A percentile compares a stretch with the other conserved stretches of the same genome.
Conservation (phyloP, 2,888 invertebrate species). For the Omphaloscelis lunosa region DNA sequence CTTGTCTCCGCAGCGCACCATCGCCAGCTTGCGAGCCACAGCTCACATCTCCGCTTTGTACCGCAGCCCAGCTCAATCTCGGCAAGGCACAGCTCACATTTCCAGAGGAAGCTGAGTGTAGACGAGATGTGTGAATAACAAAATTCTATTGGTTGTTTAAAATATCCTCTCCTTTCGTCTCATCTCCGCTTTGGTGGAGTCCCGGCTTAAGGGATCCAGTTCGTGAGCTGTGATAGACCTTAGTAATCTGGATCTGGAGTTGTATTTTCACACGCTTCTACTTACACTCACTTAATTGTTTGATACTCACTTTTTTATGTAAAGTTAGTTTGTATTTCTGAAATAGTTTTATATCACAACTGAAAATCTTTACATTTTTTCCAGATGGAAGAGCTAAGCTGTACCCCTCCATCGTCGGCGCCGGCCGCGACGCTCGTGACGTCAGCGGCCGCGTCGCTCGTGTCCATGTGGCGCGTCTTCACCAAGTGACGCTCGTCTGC, state of each 20-base stretch:
- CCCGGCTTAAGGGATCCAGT: not conserved
- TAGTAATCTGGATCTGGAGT: not conserved
- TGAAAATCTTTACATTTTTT: not conserved
- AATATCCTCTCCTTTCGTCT: no score
- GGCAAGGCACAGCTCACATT: no score
- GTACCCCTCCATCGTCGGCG: conserved; percentile 78
- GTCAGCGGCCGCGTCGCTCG: conserved; percentile 95
- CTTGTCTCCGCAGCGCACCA: no score
- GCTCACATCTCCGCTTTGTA: no score
- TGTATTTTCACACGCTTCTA: not conserved
- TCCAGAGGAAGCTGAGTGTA: no score
- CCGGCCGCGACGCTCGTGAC: conserved; percentile 93
- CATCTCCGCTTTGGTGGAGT: no score
- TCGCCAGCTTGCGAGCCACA: no score
- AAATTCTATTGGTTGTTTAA: no score
- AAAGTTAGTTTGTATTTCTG: not conserved
- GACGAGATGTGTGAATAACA: no score
- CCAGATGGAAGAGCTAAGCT: conserved; percentile 79
- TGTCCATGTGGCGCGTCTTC: conserved; percentile 95
- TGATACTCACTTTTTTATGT: no score
- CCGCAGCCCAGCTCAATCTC: no score
- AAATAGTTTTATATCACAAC: not conserved
- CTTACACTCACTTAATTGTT: not conserved
- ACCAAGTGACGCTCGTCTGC: conserved; percentile 86
- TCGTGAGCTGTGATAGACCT: not conserved